phyloP scores from a whole-genome alignment of 2,797 vertebrate genomes.

The Aldrovandia affinis region DNA sequence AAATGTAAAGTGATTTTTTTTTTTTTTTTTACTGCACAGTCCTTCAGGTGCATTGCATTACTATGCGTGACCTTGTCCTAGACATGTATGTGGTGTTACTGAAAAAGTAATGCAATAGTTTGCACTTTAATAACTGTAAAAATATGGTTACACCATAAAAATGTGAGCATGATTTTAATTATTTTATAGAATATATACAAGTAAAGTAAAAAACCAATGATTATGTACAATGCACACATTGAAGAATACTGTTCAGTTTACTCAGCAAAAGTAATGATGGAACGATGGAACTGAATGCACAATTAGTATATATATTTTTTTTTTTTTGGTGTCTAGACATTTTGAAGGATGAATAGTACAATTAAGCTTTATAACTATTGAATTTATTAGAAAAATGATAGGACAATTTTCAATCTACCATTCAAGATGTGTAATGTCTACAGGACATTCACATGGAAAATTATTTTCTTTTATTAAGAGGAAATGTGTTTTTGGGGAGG shows the following conservation, averaged over 20 bases:
- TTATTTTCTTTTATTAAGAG: slow-evolving; percentile 25
- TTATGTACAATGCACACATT: slow-evolving; percentile 4
- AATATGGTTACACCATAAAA: slow-evolving; percentile 41
- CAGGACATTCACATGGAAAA: slow-evolving; percentile 20
- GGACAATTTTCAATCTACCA: background rate
- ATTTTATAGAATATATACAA: slow-evolving; percentile 22
- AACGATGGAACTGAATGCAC: background rate
- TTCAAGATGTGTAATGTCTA: slow-evolving; percentile 25
- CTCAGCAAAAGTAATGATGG: background rate
- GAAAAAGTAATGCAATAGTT: slow-evolving; percentile 45
- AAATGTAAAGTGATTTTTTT: too few relatives aligned
- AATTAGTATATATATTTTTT: background rate
- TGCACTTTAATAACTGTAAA: slow-evolving; percentile 68
- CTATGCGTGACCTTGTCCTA: background rate
- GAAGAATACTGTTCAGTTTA: background rate
- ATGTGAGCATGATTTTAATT: slow-evolving; percentile 27
- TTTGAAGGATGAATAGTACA: background rate
- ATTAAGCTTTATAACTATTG: slow-evolving; percentile 4
- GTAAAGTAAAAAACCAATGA: slow-evolving; percentile 27
- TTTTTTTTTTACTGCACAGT: slow-evolving; percentile 28
- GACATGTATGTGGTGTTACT: slow-evolving; percentile 6
- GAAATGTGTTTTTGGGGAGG: slow-evolving; percentile 14
- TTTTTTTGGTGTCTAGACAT: background rate
- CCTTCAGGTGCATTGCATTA: background rate
- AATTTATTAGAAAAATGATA: background rate